Conservation (phyloP, 2,888 invertebrate species). For the Lathronympha strigana region DNA sequence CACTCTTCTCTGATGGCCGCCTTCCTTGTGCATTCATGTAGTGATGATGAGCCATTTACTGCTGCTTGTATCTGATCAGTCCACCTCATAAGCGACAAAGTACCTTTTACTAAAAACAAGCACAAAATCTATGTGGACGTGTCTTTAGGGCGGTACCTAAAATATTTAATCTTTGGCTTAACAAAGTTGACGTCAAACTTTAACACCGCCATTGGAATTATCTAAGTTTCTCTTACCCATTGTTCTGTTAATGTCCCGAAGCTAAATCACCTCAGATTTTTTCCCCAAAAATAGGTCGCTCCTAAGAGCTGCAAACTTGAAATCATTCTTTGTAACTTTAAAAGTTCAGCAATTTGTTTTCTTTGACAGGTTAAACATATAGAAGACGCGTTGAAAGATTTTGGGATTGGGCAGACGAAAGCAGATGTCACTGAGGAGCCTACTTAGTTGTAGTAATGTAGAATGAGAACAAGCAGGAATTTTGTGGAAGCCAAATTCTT, state of each 20-base stretch:
- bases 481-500: slow-evolving; percentile 3
- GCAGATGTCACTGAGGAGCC: slow-evolving; percentile 66
- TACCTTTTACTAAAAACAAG: no score
- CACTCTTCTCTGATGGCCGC: no score
- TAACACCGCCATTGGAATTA: slow-evolving; percentile 22
- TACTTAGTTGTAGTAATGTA: slow-evolving; percentile 58
- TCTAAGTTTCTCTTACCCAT: slow-evolving; percentile 28
- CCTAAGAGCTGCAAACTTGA: slow-evolving; percentile 35
- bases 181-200: slow-evolving; percentile 15
- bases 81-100: no score
- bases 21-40: no score
- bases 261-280: slow-evolving; percentile 31
- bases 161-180: slow-evolving; percentile 14
- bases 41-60: no score
- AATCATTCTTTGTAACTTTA: slow-evolving; percentile 39
- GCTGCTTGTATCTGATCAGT: no score
- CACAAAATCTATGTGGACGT: no score
- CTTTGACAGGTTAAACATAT: slow-evolving; percentile 85
- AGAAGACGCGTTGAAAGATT: slow-evolving; percentile 86
- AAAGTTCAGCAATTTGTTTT: slow-evolving; percentile 43
- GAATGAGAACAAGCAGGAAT: background rate
- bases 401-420: slow-evolving; percentile 82
- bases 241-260: slow-evolving; percentile 32
- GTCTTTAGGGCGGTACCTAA: no score
- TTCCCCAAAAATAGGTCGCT: slow-evolving; percentile 25